These are phyloP conservation scores for Ahaetulla prasina DNA, from an alignment of 2,113 vertebrate species.

Conservation along the genomic window DNA sequence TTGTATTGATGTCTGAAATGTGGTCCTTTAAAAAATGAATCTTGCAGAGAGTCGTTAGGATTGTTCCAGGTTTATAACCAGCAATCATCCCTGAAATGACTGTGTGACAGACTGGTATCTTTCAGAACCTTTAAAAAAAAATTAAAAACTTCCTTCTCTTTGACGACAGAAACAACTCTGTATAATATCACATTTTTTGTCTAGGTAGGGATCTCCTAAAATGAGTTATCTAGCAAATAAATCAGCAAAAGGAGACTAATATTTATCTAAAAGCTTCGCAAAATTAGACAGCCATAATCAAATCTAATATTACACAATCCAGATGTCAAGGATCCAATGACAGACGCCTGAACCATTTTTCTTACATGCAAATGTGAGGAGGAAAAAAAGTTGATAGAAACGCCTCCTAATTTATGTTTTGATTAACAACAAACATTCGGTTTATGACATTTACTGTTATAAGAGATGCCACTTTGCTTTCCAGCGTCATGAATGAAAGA, in stretches of 20 bases:
- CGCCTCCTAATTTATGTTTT: neutral
- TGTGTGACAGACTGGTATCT: slow-evolving; percentile 2
- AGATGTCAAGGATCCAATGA: neutral
- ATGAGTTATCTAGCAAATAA: neutral
- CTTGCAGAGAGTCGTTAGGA: neutral
- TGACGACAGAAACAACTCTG: neutral
- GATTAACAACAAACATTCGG: neutral
- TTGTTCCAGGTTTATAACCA: neutral
- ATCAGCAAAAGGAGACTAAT: neutral
- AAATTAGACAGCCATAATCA: neutral
- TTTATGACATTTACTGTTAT: neutral
- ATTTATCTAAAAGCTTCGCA: neutral
- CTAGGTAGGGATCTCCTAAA: neutral
- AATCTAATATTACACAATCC: neutral
- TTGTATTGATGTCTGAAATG: too few relatives aligned
- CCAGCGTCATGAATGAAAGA: neutral
- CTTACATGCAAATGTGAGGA: neutral
- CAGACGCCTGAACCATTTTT: neutral
- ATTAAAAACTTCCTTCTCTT: neutral
- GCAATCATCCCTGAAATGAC: neutral
- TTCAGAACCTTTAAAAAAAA: neutral
- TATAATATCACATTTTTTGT: neutral
- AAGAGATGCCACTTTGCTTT: neutral
- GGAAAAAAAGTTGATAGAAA: neutral
- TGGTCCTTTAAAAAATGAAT: neutral